Evolutionary conservation across 2,888 invertebrate genomes (phyloP).

Genomic region (Archips crataeganus): DNA sequence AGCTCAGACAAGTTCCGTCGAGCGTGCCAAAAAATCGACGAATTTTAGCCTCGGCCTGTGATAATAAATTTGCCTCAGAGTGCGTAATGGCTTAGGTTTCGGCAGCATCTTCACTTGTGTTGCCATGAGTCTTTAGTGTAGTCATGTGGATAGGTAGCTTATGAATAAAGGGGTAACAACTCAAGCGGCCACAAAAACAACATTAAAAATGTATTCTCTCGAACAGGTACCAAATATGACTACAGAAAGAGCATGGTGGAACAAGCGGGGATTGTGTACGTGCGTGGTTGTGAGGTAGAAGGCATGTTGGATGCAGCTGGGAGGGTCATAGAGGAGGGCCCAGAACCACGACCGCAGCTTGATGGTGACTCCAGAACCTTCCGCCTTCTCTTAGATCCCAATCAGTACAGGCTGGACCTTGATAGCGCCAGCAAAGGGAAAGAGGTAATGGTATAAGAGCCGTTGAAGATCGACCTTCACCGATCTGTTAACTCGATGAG

Average conservation of each 20-base stretch:
- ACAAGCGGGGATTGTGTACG: conserved; percentile 96
- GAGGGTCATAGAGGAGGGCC: conserved; percentile 97
- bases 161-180: too few species aligned
- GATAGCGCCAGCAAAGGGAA: conserved; percentile 92
- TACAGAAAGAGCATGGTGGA: conserved; percentile 94
- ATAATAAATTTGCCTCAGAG: too few species aligned
- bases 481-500: too few species aligned
- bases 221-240: conserved; percentile 90
- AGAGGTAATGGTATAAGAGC: conserved; percentile 86
- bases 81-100: too few species aligned
- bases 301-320: conserved; percentile 99
- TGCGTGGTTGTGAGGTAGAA: conserved; percentile 99
- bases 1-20: too few species aligned
- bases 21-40: too few species aligned
- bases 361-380: conserved; percentile 96
- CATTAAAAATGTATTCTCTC: conserved; percentile 4
- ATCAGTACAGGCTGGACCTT: conserved; percentile 98
- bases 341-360: conserved; percentile 94
- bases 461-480: too few species aligned
- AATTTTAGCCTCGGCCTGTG: too few species aligned
- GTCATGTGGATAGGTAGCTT: too few species aligned
- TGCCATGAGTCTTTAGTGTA: too few species aligned
- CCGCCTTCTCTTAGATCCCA: conserved; percentile 97
- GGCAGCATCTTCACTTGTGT: too few species aligned
- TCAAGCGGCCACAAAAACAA: too few species aligned